These are phyloP conservation scores for Nesospiza acunhae DNA, from an alignment of 2,113 vertebrate genomes.

Conservation along the genomic window DNA sequence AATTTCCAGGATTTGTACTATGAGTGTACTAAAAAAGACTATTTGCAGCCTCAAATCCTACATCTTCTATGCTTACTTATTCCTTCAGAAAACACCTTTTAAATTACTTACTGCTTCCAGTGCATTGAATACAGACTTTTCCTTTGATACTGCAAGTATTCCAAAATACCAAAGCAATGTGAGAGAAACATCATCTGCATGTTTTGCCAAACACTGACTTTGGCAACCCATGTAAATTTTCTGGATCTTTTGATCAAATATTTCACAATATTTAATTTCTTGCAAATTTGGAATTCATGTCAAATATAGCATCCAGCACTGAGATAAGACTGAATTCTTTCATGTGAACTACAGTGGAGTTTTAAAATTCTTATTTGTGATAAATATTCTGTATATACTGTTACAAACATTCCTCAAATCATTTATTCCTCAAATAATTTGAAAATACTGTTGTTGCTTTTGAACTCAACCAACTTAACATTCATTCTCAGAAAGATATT, in stretches of 20 bases:
- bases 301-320: slow-evolving; percentile 64
- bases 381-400: background rate
- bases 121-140: slow-evolving; percentile 12
- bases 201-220: slow-evolving; percentile 69
- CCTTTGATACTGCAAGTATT: slow-evolving; percentile 53
- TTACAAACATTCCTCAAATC: background rate
- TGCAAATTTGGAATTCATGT: slow-evolving; percentile 52
- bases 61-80: background rate
- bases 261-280: slow-evolving; percentile 32
- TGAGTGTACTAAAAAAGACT: background rate
- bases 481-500: background rate
- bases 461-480: background rate
- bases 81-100: background rate
- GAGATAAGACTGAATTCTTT: slow-evolving; percentile 65
- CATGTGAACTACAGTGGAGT: background rate
- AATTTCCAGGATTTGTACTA: background rate
- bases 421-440: background rate
- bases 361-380: background rate
- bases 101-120: background rate
- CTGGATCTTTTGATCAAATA: slow-evolving; percentile 67
- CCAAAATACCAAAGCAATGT: slow-evolving; percentile 62
- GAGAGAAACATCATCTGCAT: slow-evolving; percentile 46
- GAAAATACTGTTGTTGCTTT: background rate
- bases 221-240: slow-evolving; percentile 65
- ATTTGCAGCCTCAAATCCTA: background rate